Conservation (phyloP, 1,140 invertebrate species). For the Calliopsis andreniformis region DNA sequence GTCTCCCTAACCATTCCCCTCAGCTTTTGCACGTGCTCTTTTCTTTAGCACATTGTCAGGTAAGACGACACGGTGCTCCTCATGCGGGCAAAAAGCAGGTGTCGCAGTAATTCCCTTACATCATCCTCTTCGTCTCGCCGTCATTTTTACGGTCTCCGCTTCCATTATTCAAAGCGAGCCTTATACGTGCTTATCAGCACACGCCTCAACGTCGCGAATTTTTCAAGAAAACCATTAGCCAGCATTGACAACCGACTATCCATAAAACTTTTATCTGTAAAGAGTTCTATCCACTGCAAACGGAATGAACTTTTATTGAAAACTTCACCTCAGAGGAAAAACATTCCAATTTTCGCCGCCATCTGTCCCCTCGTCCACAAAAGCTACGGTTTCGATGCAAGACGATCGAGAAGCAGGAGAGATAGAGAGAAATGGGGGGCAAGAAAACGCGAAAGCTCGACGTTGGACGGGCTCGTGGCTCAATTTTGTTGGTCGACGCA, state of each 20-base stretch:
- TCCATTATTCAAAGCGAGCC: background rate
- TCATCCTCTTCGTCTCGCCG: background rate
- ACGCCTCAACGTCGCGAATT: constrained; percentile 1
- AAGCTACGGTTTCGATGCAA: too few relatives aligned
- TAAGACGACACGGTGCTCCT: background rate
- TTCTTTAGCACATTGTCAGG: background rate
- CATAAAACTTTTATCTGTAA: too few relatives aligned
- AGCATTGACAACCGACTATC: background rate
- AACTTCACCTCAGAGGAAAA: too few relatives aligned
- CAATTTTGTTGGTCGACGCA: constrained; percentile 27
- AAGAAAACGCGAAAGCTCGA: constrained; percentile 19
- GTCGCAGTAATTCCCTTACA: constrained; percentile 30
- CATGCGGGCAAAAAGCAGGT: constrained; percentile 37
- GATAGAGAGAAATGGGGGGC: background rate
- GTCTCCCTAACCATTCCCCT: background rate
- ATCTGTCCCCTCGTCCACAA: too few relatives aligned
- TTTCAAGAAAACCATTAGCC: background rate
- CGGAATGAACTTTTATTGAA: too few relatives aligned
- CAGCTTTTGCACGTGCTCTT: background rate
- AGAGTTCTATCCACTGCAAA: too few relatives aligned
- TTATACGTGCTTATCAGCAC: background rate
- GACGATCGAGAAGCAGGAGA: background rate
- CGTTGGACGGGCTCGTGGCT: constrained; percentile 33
- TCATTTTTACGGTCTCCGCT: constrained; percentile 10
- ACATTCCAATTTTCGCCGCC: background rate